Base-by-base conservation (phyloP, 2,113 vertebrate species). In the Sinocyclocheilus rhinocerous region DNA sequence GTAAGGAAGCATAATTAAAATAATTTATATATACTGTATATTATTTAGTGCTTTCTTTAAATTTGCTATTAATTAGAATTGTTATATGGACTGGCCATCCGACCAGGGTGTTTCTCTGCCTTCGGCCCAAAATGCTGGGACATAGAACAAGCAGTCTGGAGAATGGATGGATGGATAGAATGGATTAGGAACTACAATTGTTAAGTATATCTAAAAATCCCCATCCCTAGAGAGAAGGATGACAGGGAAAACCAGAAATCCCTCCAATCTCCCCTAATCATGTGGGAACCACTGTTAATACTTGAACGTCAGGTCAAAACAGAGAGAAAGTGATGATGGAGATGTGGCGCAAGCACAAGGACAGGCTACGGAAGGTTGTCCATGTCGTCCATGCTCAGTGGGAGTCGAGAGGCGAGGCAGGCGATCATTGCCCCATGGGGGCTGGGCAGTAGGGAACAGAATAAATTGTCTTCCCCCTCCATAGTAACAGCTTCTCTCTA, bases 401-500 rank as follows among this genome's bases (percentile, higher is more conserved):
- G 77, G 81, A 45, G 36, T 81, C 22, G 36, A 36, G 52, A 39
- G 52, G 22, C 87, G 87, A 90, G 84, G 67, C 75, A 89, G 87
- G 81, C 52, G n/a, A 70, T 85, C 75, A 85, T 63, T 79, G 76
- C 69, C 89, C 84, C 77, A 69, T 61, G 87, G 57, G 88, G 89
- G 77, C 78, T 55, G 76, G 73, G 36, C 88, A 65, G 18, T 61
- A 15, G 76, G 90, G 82, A 88, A 86, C 77, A 84, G 87, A 89
- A 91, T 91, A 90, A 92, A 93, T 91, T 84, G 92, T 91, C 88
- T 88, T 77, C 73, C 84, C 65, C 76, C 50, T 92, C 91, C 90
- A 88, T 88, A 91, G 87, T 91, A 92, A 92, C 89, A 92, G 90
- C 91, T 90, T 83, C 63, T 88, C 87, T 89, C 88, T 90, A 92